Base-by-base conservation (phyloP, 2,797 vertebrate genomes). In the Gila robusta region DNA sequence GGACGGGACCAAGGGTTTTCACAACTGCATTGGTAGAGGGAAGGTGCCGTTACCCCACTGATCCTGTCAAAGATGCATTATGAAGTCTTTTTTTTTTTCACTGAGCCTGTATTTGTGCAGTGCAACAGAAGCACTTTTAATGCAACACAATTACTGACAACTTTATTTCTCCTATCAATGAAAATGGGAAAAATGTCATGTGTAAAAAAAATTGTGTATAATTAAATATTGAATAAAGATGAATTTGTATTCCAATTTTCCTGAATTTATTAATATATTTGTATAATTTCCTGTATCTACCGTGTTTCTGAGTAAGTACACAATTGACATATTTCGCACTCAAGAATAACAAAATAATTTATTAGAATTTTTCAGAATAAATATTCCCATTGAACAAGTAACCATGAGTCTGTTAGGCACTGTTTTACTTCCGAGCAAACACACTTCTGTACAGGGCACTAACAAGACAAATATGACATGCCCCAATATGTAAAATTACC, bases 1-100 rank as follows among this genome's bases (percentile, higher is more conserved):
- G 0, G 92, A 94, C 32, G 93, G 91, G 52, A 92, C 93, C 52
- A 86, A 73, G 78, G 94, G 95, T 12, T 96, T 96, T 83, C 88
- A 88, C 86, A 87, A 90, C 90, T 90, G 86, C 82, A 88, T 91
- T 0, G 92, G 93, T 16, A 89, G 94, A 73, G 89, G 89, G 67
- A 93, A 90, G 49, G 78, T 93, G 0, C 2, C 88, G 69, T 88
- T 90, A 6, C 83, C 17, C n/a, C 89, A 41, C 82, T 91, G 87
- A 91, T 49, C 37, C 12, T 4, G 16, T 19, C 5, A 39, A 21
- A n/a, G 37, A 12, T 78, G 8, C 41, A 49, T 52, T 76, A 35
- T 39, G 21, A 28, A 10, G 59, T 77, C 14, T 32, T 32, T 32
- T 32, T 32, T 32, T 12, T 59, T 47, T 35, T 28, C 76, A 17